phyloP scores from a whole-genome alignment of 2,797 vertebrate genomes.

The Erpetoichthys calabaricus region DNA sequence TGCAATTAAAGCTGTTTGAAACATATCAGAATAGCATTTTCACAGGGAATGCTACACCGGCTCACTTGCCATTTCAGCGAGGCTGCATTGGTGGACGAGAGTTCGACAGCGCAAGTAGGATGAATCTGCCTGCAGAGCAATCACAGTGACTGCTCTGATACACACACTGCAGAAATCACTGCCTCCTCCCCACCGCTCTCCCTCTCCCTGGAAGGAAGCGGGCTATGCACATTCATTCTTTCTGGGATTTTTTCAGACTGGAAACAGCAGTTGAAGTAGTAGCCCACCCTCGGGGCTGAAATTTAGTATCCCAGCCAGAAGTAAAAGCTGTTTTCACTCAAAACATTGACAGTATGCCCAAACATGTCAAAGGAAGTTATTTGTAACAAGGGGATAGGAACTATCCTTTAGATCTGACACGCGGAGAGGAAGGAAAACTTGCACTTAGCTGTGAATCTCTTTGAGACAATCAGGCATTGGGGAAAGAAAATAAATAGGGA shows the following conservation, averaged over 20 bases:
- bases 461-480: constrained; percentile 39
- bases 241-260: constrained; percentile 33
- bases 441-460: constrained; percentile 29
- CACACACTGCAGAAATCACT: too few relatives aligned
- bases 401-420: constrained; percentile 58
- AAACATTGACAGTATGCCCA: constrained; percentile 56
- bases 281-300: constrained; percentile 59
- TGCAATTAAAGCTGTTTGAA: too few relatives aligned
- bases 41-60: too few relatives aligned
- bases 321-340: constrained; percentile 60
- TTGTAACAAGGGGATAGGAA: constrained; percentile 53
- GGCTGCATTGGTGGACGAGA: too few relatives aligned
- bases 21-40: too few relatives aligned
- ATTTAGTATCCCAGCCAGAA: constrained; percentile 50
- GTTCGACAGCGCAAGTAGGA: too few relatives aligned
- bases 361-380: constrained; percentile 60
- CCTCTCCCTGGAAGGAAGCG: constrained; percentile 8
- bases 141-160: constrained; percentile 1
- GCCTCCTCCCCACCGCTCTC: too few relatives aligned
- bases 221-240: constrained; percentile 7
- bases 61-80: too few relatives aligned
- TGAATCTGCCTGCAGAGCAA: too few relatives aligned
- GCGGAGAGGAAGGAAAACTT: constrained; percentile 32
- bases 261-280: constrained; percentile 52
- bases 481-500: constrained; percentile 40